A percentile compares a stretch with the other conserved stretches of the same genome.
Conservation (phyloP, 2,888 invertebrate genomes). For the Rhimphoctona megacephalus region DNA sequence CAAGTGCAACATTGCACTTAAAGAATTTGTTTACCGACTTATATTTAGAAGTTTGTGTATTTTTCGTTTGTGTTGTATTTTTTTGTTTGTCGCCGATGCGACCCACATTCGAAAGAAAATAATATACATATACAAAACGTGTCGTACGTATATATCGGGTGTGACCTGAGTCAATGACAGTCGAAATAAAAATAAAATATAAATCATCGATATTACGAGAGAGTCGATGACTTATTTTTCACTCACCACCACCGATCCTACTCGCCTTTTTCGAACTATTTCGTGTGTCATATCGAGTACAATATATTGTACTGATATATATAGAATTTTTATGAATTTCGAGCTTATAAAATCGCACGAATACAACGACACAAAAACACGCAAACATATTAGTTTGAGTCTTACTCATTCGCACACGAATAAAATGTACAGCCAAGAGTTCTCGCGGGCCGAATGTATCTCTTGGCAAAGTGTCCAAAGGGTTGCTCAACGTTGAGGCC, state of each 20-base stretch:
- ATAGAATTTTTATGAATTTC: conserved; percentile 36
- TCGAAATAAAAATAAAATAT: conserved; percentile 38
- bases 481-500: conserved; percentile 78
- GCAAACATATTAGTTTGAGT: conserved; percentile 41
- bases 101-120: conserved; percentile 23
- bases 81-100: conserved; percentile 30
- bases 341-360: conserved; percentile 27
- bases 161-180: conserved; percentile 24
- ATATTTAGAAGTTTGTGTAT: conserved; percentile 52
- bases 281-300: neutral
- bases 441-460: conserved; percentile 63
- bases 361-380: conserved; percentile 30
- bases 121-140: conserved; percentile 1
- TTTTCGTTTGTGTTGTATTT: conserved; percentile 25
- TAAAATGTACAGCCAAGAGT: conserved; percentile 41
- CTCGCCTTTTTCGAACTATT: conserved; percentile 7
- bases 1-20: conserved; percentile 24
- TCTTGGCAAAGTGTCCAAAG: conserved; percentile 77
- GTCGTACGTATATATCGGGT: conserved; percentile 6
- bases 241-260: neutral
- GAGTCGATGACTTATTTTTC: conserved; percentile 28
- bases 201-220: conserved; percentile 40
- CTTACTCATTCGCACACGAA: conserved; percentile 49
- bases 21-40: conserved; percentile 48
- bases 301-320: conserved; percentile 11